Conservation (phyloP, 2,797 vertebrate species). For the Apodemus agrarius region DNA sequence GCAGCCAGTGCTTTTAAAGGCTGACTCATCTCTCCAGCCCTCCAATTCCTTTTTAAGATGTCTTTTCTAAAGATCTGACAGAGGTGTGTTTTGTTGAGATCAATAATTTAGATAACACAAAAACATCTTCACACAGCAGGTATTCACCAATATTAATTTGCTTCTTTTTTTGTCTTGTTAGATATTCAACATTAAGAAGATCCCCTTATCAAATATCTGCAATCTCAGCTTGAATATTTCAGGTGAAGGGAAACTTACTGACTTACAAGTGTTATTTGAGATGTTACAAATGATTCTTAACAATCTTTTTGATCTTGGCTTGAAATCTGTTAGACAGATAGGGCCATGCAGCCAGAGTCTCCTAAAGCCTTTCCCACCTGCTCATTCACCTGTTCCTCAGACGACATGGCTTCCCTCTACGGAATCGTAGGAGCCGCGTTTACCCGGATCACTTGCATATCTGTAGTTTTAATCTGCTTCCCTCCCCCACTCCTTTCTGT, state of each 20-base stretch:
- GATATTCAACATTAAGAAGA: neutral
- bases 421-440: neutral
- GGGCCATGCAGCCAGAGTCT: neutral
- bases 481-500: neutral
- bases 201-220: neutral
- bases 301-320: neutral
- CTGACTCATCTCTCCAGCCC: neutral
- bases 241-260: neutral
- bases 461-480: neutral
- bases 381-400: neutral
- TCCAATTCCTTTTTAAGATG: neutral
- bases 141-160: neutral
- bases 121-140: neutral
- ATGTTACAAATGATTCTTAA: neutral
- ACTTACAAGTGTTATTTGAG: neutral
- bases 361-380: neutral
- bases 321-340: neutral
- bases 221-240: neutral
- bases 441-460: slow-evolving; percentile 24
- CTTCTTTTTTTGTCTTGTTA: neutral
- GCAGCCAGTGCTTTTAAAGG: neutral
- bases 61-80: neutral
- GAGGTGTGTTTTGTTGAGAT: neutral
- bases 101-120: neutral
- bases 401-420: neutral